Percentiles rank a stretch among this genome's conserved stretches.
Conservation (phyloP, 2,797 vertebrate species). For the Neosilurus mollespiculum region DNA sequence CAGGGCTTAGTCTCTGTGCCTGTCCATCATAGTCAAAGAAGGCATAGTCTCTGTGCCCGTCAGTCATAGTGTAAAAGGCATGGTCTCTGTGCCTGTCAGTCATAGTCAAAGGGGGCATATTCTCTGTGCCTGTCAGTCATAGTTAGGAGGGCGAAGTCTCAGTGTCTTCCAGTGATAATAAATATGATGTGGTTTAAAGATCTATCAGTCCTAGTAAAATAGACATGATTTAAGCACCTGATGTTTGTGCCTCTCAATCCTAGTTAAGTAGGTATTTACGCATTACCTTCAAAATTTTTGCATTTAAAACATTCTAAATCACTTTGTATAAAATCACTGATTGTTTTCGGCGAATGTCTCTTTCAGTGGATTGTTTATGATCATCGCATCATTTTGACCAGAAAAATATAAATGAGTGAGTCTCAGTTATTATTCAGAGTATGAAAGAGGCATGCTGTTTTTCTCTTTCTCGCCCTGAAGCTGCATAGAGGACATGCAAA, state of each 20-base stretch:
- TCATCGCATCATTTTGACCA: not conserved
- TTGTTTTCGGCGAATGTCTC: not conserved
- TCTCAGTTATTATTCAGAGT: not conserved
- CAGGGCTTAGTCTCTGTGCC: not conserved
- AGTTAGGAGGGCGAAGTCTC: not conserved
- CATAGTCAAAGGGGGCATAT: not conserved
- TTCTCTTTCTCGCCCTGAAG: not conserved
- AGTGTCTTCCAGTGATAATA: not conserved
- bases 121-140: not conserved
- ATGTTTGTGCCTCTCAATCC: not conserved
- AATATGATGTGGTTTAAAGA: not conserved
- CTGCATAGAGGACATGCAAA: conserved; percentile 2
- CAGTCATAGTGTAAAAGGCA: not conserved
- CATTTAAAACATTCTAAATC: not conserved
- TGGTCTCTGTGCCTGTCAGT: not conserved
- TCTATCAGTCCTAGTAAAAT: not conserved
- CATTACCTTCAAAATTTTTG: not conserved
- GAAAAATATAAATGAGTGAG: not conserved
- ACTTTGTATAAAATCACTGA: not conserved
- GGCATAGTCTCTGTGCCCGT: not conserved
- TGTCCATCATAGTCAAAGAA: not conserved
- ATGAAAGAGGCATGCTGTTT: not conserved
- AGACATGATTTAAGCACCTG: not conserved
- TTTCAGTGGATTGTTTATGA: not conserved
- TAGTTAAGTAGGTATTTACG: not conserved